Conservation (phyloP, 2,113 vertebrate genomes). For the Macroglossus sobrinus region DNA sequence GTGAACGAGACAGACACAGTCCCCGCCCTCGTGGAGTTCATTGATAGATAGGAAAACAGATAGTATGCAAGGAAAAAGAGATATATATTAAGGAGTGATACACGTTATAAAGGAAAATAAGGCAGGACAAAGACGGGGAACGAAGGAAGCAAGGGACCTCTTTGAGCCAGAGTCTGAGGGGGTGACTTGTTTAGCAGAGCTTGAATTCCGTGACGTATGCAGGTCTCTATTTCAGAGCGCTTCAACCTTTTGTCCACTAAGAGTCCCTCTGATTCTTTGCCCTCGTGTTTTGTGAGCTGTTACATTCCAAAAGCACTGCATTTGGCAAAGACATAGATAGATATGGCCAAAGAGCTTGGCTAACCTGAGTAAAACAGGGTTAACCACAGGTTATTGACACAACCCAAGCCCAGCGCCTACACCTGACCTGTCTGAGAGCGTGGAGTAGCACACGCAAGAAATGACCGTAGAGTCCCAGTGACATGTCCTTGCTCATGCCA, state of each 20-base stretch:
- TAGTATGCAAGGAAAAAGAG: too few species aligned
- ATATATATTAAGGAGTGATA: too few species aligned
- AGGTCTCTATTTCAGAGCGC: not conserved
- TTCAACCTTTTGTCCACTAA: not conserved
- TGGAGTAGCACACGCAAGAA: not conserved
- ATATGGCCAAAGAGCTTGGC: not conserved
- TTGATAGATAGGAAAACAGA: not conserved
- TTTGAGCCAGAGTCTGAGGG: not conserved
- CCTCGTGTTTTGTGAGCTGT: not conserved
- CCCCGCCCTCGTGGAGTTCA: not conserved
- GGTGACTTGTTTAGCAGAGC: not conserved
- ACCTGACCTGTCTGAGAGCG: not conserved
- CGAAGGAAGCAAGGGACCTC: not conserved
- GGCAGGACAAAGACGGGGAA: not conserved
- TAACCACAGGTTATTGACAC: not conserved
- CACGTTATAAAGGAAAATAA: not conserved
- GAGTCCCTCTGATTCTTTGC: not conserved
- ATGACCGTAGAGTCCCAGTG: not conserved
- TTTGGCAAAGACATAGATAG: not conserved
- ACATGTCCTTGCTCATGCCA: not conserved
- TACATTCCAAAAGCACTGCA: not conserved
- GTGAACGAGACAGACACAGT: not conserved
- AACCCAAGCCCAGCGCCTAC: not conserved
- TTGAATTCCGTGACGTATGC: not conserved
- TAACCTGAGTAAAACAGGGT: not conserved